A percentile compares a stretch with the other conserved stretches of the same genome.
Evolutionary conservation across 2,113 vertebrate species (phyloP).

Genomic region (Peromyscus leucopus): DNA sequence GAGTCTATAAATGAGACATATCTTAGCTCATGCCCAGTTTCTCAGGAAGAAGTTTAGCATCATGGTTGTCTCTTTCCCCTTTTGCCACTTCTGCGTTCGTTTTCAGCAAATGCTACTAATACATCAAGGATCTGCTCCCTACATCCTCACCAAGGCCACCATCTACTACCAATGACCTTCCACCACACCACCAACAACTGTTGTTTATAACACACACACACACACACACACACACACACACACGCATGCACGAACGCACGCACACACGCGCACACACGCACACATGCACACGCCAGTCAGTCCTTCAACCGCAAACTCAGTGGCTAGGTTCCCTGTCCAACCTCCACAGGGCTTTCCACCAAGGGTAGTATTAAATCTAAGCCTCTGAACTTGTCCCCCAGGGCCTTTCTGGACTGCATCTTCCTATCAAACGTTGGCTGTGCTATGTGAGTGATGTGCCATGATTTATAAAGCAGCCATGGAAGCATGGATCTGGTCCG

Average conservation of each 20-base stretch:
- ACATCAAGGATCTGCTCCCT: accelerated
- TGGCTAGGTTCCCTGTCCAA: neutral
- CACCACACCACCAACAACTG: neutral
- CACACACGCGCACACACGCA: too few species aligned
- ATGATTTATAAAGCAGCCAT: neutral
- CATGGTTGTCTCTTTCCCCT: neutral
- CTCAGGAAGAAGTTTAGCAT: neutral
- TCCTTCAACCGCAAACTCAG: neutral
- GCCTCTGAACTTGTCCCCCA: neutral
- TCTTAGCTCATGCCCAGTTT: neutral
- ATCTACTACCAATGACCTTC: too few species aligned
- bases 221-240: too few species aligned
- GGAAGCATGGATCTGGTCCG: accelerated
- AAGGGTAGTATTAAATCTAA: neutral
- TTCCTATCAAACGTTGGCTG: too few species aligned
- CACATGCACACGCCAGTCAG: too few species aligned
- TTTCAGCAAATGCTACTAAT: neutral
- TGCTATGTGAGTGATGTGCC: accelerated
- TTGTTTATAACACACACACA: too few species aligned
- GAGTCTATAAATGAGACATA: accelerated
- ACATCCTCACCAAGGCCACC: too few species aligned
- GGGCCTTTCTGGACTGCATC: accelerated
- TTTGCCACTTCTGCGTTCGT: neutral
- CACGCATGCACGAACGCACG: too few species aligned
- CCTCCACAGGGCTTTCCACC: neutral